Evolutionary conservation across 2,888 invertebrate genomes (phyloP), one percentile per base, ranked within the genome.

Genomic region (Suillia variegata): DNA sequence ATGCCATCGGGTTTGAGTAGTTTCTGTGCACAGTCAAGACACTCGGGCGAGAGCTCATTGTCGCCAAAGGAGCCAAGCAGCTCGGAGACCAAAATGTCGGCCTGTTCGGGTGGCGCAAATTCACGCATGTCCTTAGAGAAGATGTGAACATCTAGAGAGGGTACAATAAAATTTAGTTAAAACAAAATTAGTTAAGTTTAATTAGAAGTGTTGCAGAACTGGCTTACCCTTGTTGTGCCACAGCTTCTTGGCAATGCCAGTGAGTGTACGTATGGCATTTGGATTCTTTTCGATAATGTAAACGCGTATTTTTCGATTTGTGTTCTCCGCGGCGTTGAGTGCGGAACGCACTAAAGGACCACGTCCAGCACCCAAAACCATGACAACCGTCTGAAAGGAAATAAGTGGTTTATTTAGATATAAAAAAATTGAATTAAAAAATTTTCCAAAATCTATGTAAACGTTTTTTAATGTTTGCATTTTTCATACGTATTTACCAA

Each of bases 261-360:
- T 86, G 20, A 94, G 82, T 66, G 95, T 94, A 51, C 93, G 89
- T 38, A 98, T 88, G 31, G 99, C 98, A 83, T 94, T 96, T 0
- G 96, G 94, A 85, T 99, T 99, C 81, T 99, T 99, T 82, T 99
- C 99, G 4, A 99, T 93, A 6, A 97, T 98, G 81, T 94, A 95
- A 10, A 98, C 86, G 80, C 90, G 90, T 2, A 96, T 86, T 80
- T 87, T 87, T 24, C 88, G 85, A 34, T 88, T 85, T 0, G 92
- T 88, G 67, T 89, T 86, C 67, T 87, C 82, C 63, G 86, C 84
- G 8, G 98, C 97, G 79, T 91, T 90, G 2, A 98, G 81, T 53
- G 93, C 87, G n/a, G 94, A 92, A 69, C 92, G 87, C 2, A 98
- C 96, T 54, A 99, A 83, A 0, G 99, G 98, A 0, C 99, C 99